Conservation (phyloP, 2,797 vertebrate genomes). For the Semotilus atromaculatus region DNA sequence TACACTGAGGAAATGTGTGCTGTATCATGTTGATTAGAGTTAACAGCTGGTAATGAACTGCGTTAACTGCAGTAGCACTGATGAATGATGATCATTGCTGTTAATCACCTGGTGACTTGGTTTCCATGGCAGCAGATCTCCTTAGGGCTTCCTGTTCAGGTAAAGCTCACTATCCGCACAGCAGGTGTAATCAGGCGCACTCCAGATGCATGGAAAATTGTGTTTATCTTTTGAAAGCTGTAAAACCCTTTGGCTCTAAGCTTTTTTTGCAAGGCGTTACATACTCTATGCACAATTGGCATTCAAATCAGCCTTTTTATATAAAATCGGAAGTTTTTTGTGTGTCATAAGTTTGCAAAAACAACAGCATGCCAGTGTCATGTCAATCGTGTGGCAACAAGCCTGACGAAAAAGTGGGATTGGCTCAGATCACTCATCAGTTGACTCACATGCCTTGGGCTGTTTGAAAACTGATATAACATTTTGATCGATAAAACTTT, state of each 20-base stretch:
- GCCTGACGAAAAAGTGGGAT: constrained; percentile 5
- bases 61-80: neutral
- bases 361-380: neutral
- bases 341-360: constrained; percentile 9
- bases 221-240: neutral
- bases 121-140: constrained; percentile 34
- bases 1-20: neutral
- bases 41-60: constrained; percentile 30
- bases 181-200: constrained; percentile 12
- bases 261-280: too few relatives aligned
- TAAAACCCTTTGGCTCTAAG: neutral
- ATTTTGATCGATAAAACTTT: neutral
- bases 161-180: neutral
- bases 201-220: neutral
- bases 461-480: constrained; percentile 17
- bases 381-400: constrained; percentile 36
- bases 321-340: neutral
- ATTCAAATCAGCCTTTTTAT: neutral
- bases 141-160: constrained; percentile 25
- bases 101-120: constrained; percentile 34
- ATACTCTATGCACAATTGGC: neutral
- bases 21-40: neutral
- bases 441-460: constrained; percentile 18
- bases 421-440: constrained; percentile 26
- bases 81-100: constrained; percentile 27